phyloP scores from a whole-genome alignment of 2,888 invertebrate species.

The Heteromyza rotundicornis region DNA sequence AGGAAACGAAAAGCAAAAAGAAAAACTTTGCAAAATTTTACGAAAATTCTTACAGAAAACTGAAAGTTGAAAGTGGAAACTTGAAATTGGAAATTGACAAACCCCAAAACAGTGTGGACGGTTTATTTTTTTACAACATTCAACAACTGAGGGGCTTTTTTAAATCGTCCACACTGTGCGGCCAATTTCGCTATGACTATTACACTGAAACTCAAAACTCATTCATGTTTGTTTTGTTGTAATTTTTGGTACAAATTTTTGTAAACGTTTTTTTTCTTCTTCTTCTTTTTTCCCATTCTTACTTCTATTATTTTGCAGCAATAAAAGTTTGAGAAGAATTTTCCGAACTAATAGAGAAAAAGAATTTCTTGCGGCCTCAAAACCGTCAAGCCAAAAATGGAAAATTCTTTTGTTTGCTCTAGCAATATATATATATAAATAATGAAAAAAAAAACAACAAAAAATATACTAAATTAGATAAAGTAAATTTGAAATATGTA shows the following conservation, averaged over 20 bases:
- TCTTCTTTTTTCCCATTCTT: slow-evolving; percentile 11
- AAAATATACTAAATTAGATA: slow-evolving; percentile 13
- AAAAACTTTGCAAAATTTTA: slow-evolving; percentile 16
- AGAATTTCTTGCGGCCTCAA: neutral
- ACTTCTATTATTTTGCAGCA: slow-evolving; percentile 18
- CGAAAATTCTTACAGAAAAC: slow-evolving; percentile 11
- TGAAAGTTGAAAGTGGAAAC: too few species aligned
- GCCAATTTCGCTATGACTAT: neutral
- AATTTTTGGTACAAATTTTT: slow-evolving; percentile 6
- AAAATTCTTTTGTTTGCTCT: slow-evolving; percentile 32
- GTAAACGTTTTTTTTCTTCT: slow-evolving; percentile 11
- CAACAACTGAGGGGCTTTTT: neutral
- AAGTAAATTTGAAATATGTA: slow-evolving; percentile 8
- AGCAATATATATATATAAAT: slow-evolving; percentile 18
- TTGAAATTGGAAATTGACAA: too few species aligned
- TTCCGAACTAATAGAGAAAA: neutral
- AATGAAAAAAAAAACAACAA: slow-evolving; percentile 17
- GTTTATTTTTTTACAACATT: neutral
- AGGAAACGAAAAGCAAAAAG: slow-evolving; percentile 17
- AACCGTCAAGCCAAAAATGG: slow-evolving; percentile 7
- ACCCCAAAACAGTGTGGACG: neutral
- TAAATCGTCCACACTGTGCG: slow-evolving; percentile 5
- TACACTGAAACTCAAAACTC: too few species aligned
- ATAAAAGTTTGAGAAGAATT: slow-evolving; percentile 18
- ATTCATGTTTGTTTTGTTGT: too few species aligned